Evolutionary conservation across 2,888 invertebrate species (phyloP).

Genomic region (Heliconius ismenius): DNA sequence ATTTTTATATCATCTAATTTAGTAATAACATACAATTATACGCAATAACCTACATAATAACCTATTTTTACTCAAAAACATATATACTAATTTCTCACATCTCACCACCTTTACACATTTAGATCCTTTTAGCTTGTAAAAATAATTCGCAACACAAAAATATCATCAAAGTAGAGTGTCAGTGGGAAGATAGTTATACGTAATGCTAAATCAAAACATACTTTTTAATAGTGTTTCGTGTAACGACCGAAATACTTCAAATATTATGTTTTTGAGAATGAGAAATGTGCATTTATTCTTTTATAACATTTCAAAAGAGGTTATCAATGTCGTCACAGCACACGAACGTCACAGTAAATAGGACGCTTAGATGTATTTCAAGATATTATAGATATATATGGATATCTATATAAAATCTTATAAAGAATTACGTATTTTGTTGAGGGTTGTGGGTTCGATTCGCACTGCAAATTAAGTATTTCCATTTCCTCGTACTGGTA

Average conservation of each 20-base stretch:
- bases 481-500: too few species aligned
- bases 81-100: neutral
- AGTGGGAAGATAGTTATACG: constrained; percentile 24
- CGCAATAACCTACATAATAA: neutral
- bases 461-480: too few species aligned
- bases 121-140: constrained; percentile 22
- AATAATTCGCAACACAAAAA: constrained; percentile 23
- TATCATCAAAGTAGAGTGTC: constrained; percentile 31
- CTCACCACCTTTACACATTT: constrained; percentile 11
- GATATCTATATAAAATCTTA: neutral
- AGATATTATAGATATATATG: neutral
- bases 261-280: constrained; percentile 3
- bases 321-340: constrained; percentile 15
- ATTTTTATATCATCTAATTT: neutral
- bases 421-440: neutral
- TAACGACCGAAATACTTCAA: constrained; percentile 20
- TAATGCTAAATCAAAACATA: constrained; percentile 28
- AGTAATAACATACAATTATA: neutral
- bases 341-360: constrained; percentile 2
- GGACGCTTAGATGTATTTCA: neutral
- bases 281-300: constrained; percentile 15
- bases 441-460: too few species aligned
- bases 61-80: neutral
- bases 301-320: constrained; percentile 16
- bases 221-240: constrained; percentile 24